These are phyloP conservation scores for Apodemia mormo DNA, from an alignment of 2,888 invertebrate species.

Conservation along the genomic window DNA sequence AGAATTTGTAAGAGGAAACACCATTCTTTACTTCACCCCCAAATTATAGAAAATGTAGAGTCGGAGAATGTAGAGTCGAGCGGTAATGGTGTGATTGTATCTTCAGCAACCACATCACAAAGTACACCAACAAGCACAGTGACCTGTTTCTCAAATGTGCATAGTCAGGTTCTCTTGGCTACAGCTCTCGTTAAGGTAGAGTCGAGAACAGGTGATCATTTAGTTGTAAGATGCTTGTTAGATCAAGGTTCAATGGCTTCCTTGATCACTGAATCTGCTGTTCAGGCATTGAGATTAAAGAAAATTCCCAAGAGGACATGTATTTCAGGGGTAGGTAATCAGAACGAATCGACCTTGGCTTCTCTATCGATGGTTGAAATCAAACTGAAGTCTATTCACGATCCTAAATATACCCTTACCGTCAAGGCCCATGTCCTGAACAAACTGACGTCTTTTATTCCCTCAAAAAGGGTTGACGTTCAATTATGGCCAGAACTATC, in stretches of 20 bases:
- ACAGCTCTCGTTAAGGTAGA: too few species aligned
- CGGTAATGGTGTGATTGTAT: slow-evolving; percentile 23
- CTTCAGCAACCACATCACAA: slow-evolving; percentile 24
- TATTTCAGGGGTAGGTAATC: slow-evolving; percentile 29
- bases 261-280: too few species aligned
- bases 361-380: slow-evolving; percentile 31
- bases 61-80: slow-evolving; percentile 21
- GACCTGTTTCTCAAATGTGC: too few species aligned
- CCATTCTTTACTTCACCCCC: slow-evolving; percentile 35
- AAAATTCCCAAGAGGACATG: slow-evolving; percentile 26
- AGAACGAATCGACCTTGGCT: slow-evolving; percentile 18
- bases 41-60: slow-evolving; percentile 10
- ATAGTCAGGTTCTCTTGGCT: too few species aligned
- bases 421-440: slow-evolving; percentile 32
- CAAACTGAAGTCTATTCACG: slow-evolving; percentile 29
- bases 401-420: slow-evolving; percentile 25
- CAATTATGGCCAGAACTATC: slow-evolving; percentile 18
- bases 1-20: slow-evolving; percentile 35
- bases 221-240: too few species aligned
- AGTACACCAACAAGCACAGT: slow-evolving; percentile 16
- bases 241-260: too few species aligned
- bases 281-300: slow-evolving; percentile 32
- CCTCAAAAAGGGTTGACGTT: slow-evolving; percentile 26
- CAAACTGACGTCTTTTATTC: slow-evolving; percentile 30
- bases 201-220: too few species aligned